Evolutionary conservation across 1,140 invertebrate genomes (phyloP).

Genomic region (Hyposmocoma kahamanoa): DNA sequence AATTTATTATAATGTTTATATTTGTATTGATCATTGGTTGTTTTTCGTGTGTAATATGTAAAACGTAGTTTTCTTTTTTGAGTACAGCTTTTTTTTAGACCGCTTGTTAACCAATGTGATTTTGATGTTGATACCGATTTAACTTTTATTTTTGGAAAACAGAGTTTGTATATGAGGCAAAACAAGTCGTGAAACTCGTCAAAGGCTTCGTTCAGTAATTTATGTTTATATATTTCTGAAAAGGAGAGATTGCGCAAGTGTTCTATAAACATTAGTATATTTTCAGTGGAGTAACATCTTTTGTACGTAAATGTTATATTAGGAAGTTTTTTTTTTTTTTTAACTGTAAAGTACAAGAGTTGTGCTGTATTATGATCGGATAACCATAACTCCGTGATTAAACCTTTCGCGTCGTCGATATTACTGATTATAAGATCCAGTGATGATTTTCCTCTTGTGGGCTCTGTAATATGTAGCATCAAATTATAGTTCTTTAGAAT

Average conservation of each 20-base stretch:
- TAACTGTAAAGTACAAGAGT: neutral
- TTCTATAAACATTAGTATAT: neutral
- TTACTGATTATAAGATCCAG: neutral
- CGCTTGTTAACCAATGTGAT: neutral
- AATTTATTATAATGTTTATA: neutral
- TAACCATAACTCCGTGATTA: neutral
- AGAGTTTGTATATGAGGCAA: constrained; percentile 1
- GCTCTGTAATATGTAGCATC: neutral
- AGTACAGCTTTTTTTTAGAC: neutral
- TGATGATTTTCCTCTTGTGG: neutral
- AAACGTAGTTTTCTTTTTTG: neutral
- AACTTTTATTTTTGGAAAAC: neutral
- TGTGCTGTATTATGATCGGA: neutral
- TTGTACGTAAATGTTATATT: neutral
- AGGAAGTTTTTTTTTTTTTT: neutral
- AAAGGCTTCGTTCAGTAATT: neutral
- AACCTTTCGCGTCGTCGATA: neutral
- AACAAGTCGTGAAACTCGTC: neutral
- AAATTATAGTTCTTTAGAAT: neutral
- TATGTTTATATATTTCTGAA: neutral
- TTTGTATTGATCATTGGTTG: neutral
- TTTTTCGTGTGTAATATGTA: neutral
- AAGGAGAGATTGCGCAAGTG: neutral
- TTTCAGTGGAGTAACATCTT: neutral
- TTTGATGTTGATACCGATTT: neutral